These are phyloP conservation scores for Machimus atricapillus DNA, from an alignment of 2,888 invertebrate genomes.

Conservation along the genomic window DNA sequence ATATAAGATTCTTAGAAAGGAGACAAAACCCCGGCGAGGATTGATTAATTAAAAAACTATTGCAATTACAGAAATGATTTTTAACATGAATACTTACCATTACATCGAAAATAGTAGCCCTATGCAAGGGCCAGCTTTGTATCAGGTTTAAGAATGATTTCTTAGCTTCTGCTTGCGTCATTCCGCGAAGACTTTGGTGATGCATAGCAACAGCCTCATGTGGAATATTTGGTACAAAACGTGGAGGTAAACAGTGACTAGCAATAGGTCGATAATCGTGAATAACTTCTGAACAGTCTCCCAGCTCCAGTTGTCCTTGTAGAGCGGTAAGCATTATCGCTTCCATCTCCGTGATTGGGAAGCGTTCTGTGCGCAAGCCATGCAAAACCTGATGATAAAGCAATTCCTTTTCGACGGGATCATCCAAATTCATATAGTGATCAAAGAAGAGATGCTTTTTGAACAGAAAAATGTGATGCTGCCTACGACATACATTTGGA, in stretches of 20 bases:
- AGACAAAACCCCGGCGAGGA: too few species aligned
- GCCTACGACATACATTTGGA: conserved; percentile 65
- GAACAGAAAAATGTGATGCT: conserved; percentile 75
- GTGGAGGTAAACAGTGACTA: conserved; percentile 81
- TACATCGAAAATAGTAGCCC: conserved; percentile 93
- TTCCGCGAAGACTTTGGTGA: conserved; percentile 88
- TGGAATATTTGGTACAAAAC: conserved; percentile 79
- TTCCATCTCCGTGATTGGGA: conserved; percentile 93
- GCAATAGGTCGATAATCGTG: conserved; percentile 75
- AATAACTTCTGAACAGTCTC: conserved; percentile 77
- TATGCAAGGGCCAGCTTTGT: conserved; percentile 91
- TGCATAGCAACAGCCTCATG: conserved; percentile 88
- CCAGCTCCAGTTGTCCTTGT: conserved; percentile 90
- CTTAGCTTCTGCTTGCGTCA: conserved; percentile 86
- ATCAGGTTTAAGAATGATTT: conserved; percentile 92
- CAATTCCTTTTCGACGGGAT: conserved; percentile 91
- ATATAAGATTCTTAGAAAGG: too few species aligned
- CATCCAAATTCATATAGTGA: conserved; percentile 77
- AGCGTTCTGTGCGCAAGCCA: conserved; percentile 86
- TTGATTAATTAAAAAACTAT: too few species aligned
- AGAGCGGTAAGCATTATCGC: conserved; percentile 94
- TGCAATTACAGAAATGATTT: too few species aligned
- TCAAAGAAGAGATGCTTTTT: conserved; percentile 86
- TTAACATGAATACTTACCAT: conserved; percentile 69
- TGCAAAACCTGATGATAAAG: conserved; percentile 93